Percentiles rank a stretch among this genome's conserved stretches.
Evolutionary conservation across 1,140 invertebrate species (phyloP).

Genomic region (Drosophila oshimai): DNA sequence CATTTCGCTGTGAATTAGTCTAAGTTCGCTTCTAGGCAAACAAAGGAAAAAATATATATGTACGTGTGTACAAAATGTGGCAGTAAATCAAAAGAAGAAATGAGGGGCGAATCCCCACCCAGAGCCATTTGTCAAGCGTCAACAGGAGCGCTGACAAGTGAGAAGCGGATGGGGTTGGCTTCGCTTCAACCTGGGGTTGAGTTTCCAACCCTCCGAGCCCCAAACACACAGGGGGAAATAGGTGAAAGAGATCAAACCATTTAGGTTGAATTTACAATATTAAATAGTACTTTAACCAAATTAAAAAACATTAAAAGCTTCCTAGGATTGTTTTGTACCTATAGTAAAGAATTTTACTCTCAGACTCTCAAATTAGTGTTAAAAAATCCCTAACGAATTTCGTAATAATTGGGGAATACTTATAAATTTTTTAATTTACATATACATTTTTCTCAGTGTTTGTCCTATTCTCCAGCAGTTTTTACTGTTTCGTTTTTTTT

Average conservation of each 20-base stretch:
- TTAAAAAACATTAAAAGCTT: too few relatives aligned
- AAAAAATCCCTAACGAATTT: too few relatives aligned
- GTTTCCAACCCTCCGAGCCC: not conserved
- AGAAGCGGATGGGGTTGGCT: constrained; percentile 33
- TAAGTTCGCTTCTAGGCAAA: constrained; percentile 19
- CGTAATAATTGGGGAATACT: too few relatives aligned
- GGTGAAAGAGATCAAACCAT: too few relatives aligned
- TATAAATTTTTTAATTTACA: not conserved
- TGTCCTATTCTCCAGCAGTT: not conserved
- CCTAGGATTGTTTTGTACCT: too few relatives aligned
- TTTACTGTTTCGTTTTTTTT: not conserved
- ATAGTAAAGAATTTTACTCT: too few relatives aligned
- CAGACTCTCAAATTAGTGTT: too few relatives aligned
- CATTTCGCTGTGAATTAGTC: constrained; percentile 58
- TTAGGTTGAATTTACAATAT: too few relatives aligned
- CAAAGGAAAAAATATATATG: constrained; percentile 37
- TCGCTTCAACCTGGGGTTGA: not conserved
- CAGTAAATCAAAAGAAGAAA: constrained; percentile 64
- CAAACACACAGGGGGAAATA: not conserved
- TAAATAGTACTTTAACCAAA: too few relatives aligned
- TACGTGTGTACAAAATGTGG: constrained; percentile 48
- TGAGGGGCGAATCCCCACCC: constrained; percentile 1
- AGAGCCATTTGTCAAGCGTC: constrained; percentile 74
- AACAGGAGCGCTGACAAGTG: constrained; percentile 75
- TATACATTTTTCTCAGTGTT: not conserved